phyloP scores from a whole-genome alignment of 2,888 invertebrate species.

The Epicampocera succincta region DNA sequence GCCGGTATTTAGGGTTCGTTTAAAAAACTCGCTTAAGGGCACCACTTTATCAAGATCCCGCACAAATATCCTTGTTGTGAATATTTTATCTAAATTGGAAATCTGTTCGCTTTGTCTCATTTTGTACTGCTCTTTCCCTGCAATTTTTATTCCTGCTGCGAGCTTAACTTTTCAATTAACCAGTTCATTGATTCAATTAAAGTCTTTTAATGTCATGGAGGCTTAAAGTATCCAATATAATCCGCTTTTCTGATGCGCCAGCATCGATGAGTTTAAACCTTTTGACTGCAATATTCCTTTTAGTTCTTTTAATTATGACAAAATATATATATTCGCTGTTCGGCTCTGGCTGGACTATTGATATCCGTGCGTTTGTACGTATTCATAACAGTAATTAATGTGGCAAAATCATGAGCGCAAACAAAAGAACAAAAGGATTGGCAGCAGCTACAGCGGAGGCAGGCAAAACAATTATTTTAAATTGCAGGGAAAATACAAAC shows the following conservation, averaged over 20 bases:
- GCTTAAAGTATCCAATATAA: constrained; percentile 56
- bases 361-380: not conserved
- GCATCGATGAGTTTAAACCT: constrained; percentile 3
- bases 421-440: constrained; percentile 41
- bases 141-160: no score
- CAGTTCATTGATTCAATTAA: constrained; percentile 10
- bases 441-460: not conserved
- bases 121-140: no score
- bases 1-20: no score
- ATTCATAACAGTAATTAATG: constrained; percentile 41
- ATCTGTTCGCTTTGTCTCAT: no score
- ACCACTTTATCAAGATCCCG: no score
- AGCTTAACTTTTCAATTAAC: no score
- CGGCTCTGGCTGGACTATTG: not conserved
- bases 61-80: no score
- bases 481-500: not conserved
- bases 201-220: constrained; percentile 52
- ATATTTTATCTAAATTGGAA: no score
- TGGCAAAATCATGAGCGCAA: constrained; percentile 47
- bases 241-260: constrained; percentile 15
- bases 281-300: not conserved
- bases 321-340: not conserved
- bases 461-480: constrained; percentile 19
- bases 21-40: no score
- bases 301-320: constrained; percentile 38